phyloP scores from a whole-genome alignment of 1,140 invertebrate genomes.

The Cydia amplana region DNA sequence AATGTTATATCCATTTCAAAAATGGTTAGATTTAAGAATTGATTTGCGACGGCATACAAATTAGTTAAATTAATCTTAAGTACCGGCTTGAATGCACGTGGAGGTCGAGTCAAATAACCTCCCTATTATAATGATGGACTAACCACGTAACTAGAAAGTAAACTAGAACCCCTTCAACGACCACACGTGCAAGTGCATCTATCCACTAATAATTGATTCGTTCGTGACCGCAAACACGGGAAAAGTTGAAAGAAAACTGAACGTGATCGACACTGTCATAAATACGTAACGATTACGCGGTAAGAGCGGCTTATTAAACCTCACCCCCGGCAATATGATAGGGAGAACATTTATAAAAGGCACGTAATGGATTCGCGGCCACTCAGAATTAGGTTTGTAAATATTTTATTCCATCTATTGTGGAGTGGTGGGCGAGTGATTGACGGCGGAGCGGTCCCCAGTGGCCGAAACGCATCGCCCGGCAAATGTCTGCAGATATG shows the following conservation, averaged over 20 bases:
- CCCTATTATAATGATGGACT: conserved; percentile 17
- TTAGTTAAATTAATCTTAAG: not conserved
- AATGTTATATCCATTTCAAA: not conserved
- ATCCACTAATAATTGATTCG: conserved; percentile 56
- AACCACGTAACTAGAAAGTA: conserved; percentile 40
- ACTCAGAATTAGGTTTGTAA: conserved; percentile 70
- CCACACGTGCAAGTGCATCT: conserved; percentile 47
- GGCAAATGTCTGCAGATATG: conserved; percentile 43
- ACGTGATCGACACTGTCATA: conserved; percentile 63
- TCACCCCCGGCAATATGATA: conserved; percentile 68
- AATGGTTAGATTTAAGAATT: not conserved
- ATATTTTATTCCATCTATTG: conserved; percentile 71
- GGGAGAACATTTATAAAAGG: conserved; percentile 66
- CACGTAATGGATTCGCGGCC: conserved; percentile 70
- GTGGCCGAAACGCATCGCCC: conserved; percentile 43
- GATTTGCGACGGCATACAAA: no score
- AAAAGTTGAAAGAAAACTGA: conserved; percentile 50
- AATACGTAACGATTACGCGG: conserved; percentile 65
- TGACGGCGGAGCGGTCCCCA: conserved; percentile 62
- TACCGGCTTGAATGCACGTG: not conserved
- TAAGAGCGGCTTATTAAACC: conserved; percentile 54
- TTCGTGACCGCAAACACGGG: conserved; percentile 65
- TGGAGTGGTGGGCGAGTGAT: conserved; percentile 63
- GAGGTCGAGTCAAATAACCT: not conserved
- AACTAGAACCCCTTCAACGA: conserved; percentile 35